Evolutionary conservation across 2,797 vertebrate species (phyloP), one percentile per base, ranked within the genome.

Genomic region (Merluccius polli): DNA sequence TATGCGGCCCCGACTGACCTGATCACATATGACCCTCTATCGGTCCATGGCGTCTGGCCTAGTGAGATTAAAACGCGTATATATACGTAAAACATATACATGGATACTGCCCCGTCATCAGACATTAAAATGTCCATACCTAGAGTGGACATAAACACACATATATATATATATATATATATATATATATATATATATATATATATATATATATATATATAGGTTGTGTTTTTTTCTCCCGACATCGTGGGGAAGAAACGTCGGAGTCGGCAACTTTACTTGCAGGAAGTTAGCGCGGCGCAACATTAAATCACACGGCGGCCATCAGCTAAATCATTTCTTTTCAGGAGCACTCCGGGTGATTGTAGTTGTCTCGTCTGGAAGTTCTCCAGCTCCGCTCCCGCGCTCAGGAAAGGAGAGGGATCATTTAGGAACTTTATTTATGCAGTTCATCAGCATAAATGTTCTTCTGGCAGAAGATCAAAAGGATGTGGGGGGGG

Each of bases 381-480:
- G 93, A 94, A 91, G 85, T 92, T 93, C 90, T 94, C 92, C 93
- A 94, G 89, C 89, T 92, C 87, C 81, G 88, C 90, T 86, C 88
- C 86, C 79, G 87, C 88, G 82, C 88, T 87, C 44, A 21, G 90
- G 90, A 93, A 89, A 91, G 90, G 87, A 89, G 80, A 82, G 86
- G 90, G 90, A 93, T 93, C 90, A 93, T 93, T 93, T 91, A 93
- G 88, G 91, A 93, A 93, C 92, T 93, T 93, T 93, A 94, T 94
- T 93, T 93, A 92, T 94, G 92, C 92, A 93, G 94, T 94, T 94
- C 92, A 94, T 94, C 94, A 94, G 93, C 93, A 94, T 93, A 94
- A 94, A 93, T 94, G 93, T 94, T 93, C 92, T 93, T 92, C 91
- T 94, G 92, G 93, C 92, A 83, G 86, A 83, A 93, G 92, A 94